Percentiles rank a stretch among this genome's conserved stretches.
phyloP scores from a whole-genome alignment of 1,140 invertebrate species.

The Apis cerana region DNA sequence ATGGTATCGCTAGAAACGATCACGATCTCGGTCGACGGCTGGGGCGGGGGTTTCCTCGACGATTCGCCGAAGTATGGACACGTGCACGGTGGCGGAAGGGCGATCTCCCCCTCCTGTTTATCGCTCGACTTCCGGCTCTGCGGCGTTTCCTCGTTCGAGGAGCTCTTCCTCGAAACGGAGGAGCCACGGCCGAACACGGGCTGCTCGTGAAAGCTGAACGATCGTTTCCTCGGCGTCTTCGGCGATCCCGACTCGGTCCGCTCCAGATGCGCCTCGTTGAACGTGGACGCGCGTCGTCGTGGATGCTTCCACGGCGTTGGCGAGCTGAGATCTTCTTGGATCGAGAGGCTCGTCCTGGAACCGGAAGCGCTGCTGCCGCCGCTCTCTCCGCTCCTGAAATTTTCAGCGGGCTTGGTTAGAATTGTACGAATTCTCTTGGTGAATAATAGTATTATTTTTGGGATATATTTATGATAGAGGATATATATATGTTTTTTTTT shows the following conservation, averaged over 20 bases:
- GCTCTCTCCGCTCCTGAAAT: constrained; percentile 67
- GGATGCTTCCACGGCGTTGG: constrained; percentile 66
- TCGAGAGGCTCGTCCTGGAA: constrained; percentile 68
- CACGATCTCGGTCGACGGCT: constrained; percentile 80
- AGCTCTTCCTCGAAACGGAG: constrained; percentile 39
- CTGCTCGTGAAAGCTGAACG: constrained; percentile 81
- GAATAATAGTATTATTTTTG: too few relatives aligned
- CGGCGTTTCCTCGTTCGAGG: constrained; percentile 55
- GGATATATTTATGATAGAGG: too few relatives aligned
- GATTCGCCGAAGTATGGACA: constrained; percentile 89
- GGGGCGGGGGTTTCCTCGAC: constrained; percentile 76
- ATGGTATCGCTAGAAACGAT: constrained; percentile 80
- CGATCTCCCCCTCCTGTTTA: constrained; percentile 63
- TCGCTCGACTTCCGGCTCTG: constrained; percentile 38
- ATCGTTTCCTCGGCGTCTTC: constrained; percentile 75
- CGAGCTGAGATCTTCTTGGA: constrained; percentile 60
- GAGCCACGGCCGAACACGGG: constrained; percentile 21
- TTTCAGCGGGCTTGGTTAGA: neutral
- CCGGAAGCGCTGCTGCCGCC: constrained; percentile 67
- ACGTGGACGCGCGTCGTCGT: constrained; percentile 81
- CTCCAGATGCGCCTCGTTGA: constrained; percentile 78
- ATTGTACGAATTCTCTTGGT: neutral
- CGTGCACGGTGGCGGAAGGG: constrained; percentile 87
- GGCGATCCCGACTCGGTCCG: constrained; percentile 71
- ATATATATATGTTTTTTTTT: too few relatives aligned